Evolutionary conservation across 2,797 vertebrate species (phyloP), one percentile per base, ranked within the genome.

Genomic region (Anguilla megastoma): DNA sequence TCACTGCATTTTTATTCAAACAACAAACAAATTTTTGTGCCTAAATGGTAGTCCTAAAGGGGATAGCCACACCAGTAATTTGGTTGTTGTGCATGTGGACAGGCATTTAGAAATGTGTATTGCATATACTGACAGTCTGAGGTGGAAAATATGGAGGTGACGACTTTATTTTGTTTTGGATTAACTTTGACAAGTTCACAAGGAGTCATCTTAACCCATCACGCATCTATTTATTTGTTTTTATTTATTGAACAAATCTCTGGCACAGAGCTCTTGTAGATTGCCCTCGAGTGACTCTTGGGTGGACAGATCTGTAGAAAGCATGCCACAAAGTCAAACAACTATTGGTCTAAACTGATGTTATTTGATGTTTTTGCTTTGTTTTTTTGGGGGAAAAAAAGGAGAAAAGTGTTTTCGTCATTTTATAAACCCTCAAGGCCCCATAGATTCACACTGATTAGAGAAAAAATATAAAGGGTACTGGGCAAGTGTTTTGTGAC

Each of bases 191-290:
- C 21, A 12, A 58, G 60, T 41, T 76, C 71, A 12, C 41, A 27
- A 18, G 56, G 30, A 52, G 45, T 45, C 27, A 12, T 76, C 84
- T 54, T 52, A 86, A 86, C 0, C 86, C 86, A 86, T 86, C 82
- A 3, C 30, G 2, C n/a, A 50, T 87, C 87, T 10, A 88, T 90
- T 85, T 80, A 10, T 86, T 69, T 89, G 58, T 89, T 52, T 88
- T 89, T 33, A 86, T 90, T 89, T 88, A 89, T 92, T 90, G 1
- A 86, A 71, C 12, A 71, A 7, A 36, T 85, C 41, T 88, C 14
- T n/a, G 2, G 0, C 18, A 27, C 33, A 84, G 66, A 85, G 63
- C 9, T 24, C 74, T n/a, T 76, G 41, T 76, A 21, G 74, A 41
- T 41, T 16, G 36, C 33, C 69, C 74, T 21, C 2, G 3, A 21